These are phyloP conservation scores for Streptopelia turtur DNA, from an alignment of 2,797 vertebrate genomes.

Conservation along the genomic window DNA sequence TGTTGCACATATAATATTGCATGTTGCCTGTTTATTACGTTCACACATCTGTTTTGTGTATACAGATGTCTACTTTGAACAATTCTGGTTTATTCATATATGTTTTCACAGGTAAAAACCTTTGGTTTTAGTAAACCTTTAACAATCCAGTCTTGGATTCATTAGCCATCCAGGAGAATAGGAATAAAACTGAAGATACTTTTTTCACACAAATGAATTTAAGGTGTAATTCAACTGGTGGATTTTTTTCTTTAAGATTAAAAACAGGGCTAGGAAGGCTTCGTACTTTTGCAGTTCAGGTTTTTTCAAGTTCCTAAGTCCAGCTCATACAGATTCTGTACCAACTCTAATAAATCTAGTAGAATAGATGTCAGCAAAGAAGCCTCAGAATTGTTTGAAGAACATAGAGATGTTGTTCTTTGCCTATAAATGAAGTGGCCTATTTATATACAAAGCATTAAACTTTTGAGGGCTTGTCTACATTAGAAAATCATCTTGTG, in stretches of 20 bases:
- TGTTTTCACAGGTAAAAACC: background rate
- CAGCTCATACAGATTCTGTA: background rate
- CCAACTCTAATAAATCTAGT: background rate
- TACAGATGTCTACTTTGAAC: background rate
- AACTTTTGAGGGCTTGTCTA: conserved; percentile 56
- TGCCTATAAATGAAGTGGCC: background rate
- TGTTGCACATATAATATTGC: background rate
- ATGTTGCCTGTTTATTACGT: background rate
- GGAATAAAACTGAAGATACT: background rate
- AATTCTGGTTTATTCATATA: background rate
- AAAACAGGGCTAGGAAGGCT: background rate
- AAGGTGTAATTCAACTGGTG: background rate
- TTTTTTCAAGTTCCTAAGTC: background rate
- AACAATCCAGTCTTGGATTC: background rate
- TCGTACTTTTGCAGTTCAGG: background rate
- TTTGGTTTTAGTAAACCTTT: background rate
- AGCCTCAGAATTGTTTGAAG: background rate
- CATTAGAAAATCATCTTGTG: conserved; percentile 36
- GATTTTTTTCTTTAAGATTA: background rate
- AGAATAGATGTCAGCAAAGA: background rate
- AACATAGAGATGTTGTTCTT: background rate
- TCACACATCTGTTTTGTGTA: background rate
- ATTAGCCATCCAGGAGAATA: background rate
- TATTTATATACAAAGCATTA: background rate
- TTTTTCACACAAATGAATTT: background rate